Evolutionary conservation across 2,113 vertebrate species (phyloP).

Genomic region (Pagrus major): DNA sequence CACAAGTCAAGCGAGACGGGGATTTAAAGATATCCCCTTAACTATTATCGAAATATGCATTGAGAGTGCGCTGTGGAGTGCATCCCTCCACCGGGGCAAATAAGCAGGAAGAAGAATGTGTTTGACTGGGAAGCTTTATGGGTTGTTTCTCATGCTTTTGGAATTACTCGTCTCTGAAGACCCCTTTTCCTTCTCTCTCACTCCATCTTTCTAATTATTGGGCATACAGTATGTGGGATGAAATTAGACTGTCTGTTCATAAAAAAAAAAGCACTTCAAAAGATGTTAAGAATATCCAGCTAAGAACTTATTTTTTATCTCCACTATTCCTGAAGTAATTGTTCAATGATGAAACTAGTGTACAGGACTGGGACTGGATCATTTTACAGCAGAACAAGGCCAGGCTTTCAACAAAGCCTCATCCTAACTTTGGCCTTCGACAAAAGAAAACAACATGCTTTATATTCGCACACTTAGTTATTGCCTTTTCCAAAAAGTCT

Average conservation of each 20-base stretch:
- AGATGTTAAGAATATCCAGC: slow-evolving; percentile 21
- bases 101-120: slow-evolving; percentile 62
- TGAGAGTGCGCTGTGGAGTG: slow-evolving; percentile 45
- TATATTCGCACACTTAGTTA: slow-evolving; percentile 14
- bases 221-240: slow-evolving; percentile 37
- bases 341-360: slow-evolving; percentile 48
- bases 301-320: slow-evolving; percentile 32
- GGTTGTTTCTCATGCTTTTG: slow-evolving; percentile 56
- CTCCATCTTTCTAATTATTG: slow-evolving; percentile 63
- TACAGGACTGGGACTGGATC: slow-evolving; percentile 27
- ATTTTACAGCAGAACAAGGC: slow-evolving; percentile 36
- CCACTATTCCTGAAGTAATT: slow-evolving; percentile 51
- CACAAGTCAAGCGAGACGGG: slow-evolving; percentile 58
- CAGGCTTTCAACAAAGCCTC: slow-evolving; percentile 26
- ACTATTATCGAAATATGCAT: slow-evolving; percentile 74
- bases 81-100: slow-evolving; percentile 53
- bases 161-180: slow-evolving; percentile 61
- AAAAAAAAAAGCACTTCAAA: slow-evolving; percentile 29
- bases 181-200: slow-evolving; percentile 25
- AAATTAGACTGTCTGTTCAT: slow-evolving; percentile 55
- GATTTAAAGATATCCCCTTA: slow-evolving; percentile 70
- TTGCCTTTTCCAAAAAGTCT: slow-evolving; percentile 21
- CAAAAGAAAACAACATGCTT: slow-evolving; percentile 44
- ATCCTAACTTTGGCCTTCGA: slow-evolving; percentile 38
- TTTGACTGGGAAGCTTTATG: slow-evolving; percentile 66